These are phyloP conservation scores for Hemicentrotus pulcherrimus DNA, from an alignment of 35 echinoderm and acorn worm species.

Conservation along the genomic window DNA sequence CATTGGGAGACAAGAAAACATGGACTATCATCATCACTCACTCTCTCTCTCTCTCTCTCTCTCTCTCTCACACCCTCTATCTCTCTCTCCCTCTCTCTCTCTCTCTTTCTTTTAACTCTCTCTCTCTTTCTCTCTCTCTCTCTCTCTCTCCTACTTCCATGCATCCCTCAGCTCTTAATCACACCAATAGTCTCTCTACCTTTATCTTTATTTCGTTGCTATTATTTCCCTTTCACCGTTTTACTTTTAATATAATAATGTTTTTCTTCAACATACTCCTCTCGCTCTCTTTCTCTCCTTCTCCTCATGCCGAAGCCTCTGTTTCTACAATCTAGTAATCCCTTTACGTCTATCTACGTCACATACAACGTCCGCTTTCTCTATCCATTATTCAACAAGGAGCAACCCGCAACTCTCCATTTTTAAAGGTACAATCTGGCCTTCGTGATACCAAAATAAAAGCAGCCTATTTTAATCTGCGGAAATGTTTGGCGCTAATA, in stretches of 20 bases:
- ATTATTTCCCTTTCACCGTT: no score
- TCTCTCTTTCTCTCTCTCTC: not conserved
- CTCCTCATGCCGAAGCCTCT: not conserved
- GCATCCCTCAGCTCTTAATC: not conserved
- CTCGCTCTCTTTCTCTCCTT: not conserved
- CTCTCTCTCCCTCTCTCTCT: no score
- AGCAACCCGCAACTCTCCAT: not conserved
- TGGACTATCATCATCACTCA: no score
- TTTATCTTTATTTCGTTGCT: no score
- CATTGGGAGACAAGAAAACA: no score
- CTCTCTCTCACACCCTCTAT: no score
- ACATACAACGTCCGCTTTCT: conserved; percentile 13
- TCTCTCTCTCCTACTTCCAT: not conserved
- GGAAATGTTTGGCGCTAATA: not conserved
- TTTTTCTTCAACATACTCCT: not conserved
- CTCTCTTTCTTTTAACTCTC: no score
- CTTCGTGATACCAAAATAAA: not conserved
- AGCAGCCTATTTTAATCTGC: not conserved
- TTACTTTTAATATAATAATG: no score
- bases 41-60: no score
- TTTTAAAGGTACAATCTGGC: not conserved
- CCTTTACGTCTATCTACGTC: conserved; percentile 24
- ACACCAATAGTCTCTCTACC: not conserved
- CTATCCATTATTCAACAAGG: not conserved
- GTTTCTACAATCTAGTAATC: not conserved